Percentiles rank a stretch among this genome's conserved stretches.
Evolutionary conservation across 2,888 invertebrate species (phyloP).

Genomic region (Criorhina ranunculi): DNA sequence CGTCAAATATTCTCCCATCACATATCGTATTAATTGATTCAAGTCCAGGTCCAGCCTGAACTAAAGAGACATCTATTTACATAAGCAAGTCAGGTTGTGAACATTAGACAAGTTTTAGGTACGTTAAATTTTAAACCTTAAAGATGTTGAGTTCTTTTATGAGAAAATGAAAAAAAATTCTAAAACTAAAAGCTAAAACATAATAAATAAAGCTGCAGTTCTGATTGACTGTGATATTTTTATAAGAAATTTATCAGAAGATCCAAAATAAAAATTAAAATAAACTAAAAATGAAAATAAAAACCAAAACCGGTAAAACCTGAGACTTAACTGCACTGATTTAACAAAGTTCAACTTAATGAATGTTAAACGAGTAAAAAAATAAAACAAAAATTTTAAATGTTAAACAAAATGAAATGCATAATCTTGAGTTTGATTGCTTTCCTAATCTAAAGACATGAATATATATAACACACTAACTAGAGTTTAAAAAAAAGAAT

Average conservation of each 20-base stretch:
- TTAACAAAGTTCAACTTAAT: not conserved
- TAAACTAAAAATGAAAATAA: not conserved
- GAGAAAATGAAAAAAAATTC: too few species aligned
- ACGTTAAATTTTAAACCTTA: too few species aligned
- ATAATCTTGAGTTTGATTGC: slow-evolving; percentile 52
- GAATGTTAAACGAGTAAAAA: not conserved
- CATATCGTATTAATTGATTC: too few species aligned
- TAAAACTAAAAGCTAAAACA: too few species aligned
- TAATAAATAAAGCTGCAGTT: too few species aligned
- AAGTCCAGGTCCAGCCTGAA: too few species aligned
- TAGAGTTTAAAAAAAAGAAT: not conserved
- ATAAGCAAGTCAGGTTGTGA: too few species aligned
- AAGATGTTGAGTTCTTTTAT: too few species aligned
- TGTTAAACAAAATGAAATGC: not conserved
- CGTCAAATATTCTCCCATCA: too few species aligned
- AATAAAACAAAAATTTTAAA: not conserved
- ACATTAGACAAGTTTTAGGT: too few species aligned
- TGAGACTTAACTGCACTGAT: not conserved
- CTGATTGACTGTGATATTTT: too few species aligned
- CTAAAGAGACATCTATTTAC: too few species aligned
- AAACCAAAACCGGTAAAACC: not conserved
- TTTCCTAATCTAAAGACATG: slow-evolving; percentile 18
- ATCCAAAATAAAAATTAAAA: not conserved
- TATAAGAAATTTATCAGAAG: not conserved
- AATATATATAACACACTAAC: not conserved